Conservation (phyloP, 92 coral and sea anemone species). For the Hydrozoanthus gracilis region DNA sequence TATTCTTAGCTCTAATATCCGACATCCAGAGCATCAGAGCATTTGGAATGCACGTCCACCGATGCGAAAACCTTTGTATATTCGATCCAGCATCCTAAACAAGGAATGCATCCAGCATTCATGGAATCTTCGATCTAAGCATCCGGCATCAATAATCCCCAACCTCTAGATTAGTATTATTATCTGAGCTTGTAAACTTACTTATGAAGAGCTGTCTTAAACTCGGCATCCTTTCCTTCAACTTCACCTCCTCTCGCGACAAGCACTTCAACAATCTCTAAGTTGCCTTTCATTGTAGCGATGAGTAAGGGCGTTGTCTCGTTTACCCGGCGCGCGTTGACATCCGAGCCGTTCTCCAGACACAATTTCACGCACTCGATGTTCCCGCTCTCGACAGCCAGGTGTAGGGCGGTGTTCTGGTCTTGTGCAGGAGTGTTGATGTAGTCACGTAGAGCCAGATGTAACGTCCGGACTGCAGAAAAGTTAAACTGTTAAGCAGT, state of each 20-base stretch:
- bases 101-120: too few species aligned
- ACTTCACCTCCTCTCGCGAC: constrained; percentile 61
- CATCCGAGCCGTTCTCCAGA: constrained; percentile 58
- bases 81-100: too few species aligned
- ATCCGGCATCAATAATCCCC: too few species aligned
- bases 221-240: constrained; percentile 52
- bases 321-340: constrained; percentile 48
- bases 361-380: constrained; percentile 55
- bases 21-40: too few species aligned
- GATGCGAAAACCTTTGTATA: too few species aligned
- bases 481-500: not conserved
- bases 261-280: constrained; percentile 61
- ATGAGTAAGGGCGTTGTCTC: constrained; percentile 72
- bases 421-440: constrained; percentile 38
- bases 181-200: not conserved
- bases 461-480: not conserved
- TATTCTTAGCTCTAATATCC: too few species aligned
- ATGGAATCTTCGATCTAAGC: too few species aligned
- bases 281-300: constrained; percentile 75
- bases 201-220: constrained; percentile 73
- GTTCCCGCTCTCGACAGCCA: constrained; percentile 58
- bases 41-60: too few species aligned
- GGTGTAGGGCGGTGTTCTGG: constrained; percentile 67
- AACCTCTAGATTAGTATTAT: too few species aligned
- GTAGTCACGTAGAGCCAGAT: constrained; percentile 16